A percentile compares a stretch with the other conserved stretches of the same genome.
phyloP scores from a whole-genome alignment of 1,140 invertebrate species.

The Nebria ingens region DNA sequence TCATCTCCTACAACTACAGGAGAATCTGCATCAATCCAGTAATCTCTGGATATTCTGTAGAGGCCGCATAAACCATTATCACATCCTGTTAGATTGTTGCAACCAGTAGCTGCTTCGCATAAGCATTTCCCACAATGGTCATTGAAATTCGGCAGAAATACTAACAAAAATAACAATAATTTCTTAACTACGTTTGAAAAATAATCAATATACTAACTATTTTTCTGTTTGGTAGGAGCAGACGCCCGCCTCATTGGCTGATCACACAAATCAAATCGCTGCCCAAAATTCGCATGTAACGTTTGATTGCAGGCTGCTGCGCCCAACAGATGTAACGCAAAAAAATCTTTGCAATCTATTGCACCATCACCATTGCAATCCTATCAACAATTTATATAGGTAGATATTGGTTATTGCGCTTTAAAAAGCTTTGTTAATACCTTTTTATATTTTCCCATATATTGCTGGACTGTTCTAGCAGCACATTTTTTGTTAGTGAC shows the following conservation, averaged over 20 bases:
- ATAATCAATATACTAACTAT: not conserved
- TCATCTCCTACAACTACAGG: slow-evolving; percentile 39
- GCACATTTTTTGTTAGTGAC: slow-evolving; percentile 2
- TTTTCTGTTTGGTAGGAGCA: not conserved
- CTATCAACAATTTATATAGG: slow-evolving; percentile 38
- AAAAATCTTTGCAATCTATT: slow-evolving; percentile 66
- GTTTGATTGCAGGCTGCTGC: slow-evolving; percentile 18
- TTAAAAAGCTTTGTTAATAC: not conserved
- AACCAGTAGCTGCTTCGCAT: slow-evolving; percentile 44
- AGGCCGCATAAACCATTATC: slow-evolving; percentile 46
- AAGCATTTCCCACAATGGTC: slow-evolving; percentile 32
- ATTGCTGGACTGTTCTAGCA: slow-evolving; percentile 20
- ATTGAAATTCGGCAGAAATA: slow-evolving; percentile 1
- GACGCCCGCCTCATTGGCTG: not conserved
- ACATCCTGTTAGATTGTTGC: slow-evolving; percentile 41
- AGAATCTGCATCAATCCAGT: slow-evolving; percentile 50
- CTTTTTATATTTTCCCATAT: not conserved
- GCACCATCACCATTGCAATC: slow-evolving; percentile 64
- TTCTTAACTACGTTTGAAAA: not conserved
- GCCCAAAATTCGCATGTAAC: not conserved
- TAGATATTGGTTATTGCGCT: not conserved
- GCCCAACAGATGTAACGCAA: slow-evolving; percentile 62
- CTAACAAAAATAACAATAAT: not conserved
- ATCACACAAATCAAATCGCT: not conserved
- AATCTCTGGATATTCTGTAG: slow-evolving; percentile 48